Evolutionary conservation across 2,888 invertebrate genomes (phyloP), one percentile per base, ranked within the genome.

Genomic region (Tineola bisselliella): DNA sequence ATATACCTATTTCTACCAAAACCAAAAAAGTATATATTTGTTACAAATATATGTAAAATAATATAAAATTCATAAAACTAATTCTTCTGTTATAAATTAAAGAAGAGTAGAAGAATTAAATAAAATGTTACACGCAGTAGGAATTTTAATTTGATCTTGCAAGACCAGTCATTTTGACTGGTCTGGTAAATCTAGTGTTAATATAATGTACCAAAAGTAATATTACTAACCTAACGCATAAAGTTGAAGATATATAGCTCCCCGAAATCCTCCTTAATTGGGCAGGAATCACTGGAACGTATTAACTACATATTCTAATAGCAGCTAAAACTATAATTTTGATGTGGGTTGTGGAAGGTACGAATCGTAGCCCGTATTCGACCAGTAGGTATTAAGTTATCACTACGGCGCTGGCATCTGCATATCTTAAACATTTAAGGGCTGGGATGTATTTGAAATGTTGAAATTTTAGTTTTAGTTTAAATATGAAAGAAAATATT

Each of bases 371-470:
- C 59, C 38, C 43, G 48, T 60, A 60, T 79, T 79, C 75, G 82
- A 73, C 79, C 82, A 73, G 73, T 70, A 79, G 79, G 84, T 81
- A 86, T 87, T 86, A 87, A 86, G 84, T 86, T 87, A 87, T 86
- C 86, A 86, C 84, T 69, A 76, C 71, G 66, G 74, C 65, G 68
- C 77, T 44, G 81, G 77, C 78, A 83, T 83, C 84, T 84, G 86
- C 86, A 86, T 87, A 86, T 84, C 87, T 86, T 82, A 74, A 79
- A 78, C 81, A 80, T 83, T 84, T 80, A 79, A 77, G 70, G 65
- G 61, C 64, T 61, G 75, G 78, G 69, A 70, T 71, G 86, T 68
- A 84, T 64, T 84, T 33, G 13, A 58, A 33, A 13, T 58, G 15
- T 4, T 38, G 10, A 3, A 38, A 38, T 38, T 38, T 6, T 12